Conservation (phyloP, 2,888 invertebrate species). For the Drosophila infuscata region DNA sequence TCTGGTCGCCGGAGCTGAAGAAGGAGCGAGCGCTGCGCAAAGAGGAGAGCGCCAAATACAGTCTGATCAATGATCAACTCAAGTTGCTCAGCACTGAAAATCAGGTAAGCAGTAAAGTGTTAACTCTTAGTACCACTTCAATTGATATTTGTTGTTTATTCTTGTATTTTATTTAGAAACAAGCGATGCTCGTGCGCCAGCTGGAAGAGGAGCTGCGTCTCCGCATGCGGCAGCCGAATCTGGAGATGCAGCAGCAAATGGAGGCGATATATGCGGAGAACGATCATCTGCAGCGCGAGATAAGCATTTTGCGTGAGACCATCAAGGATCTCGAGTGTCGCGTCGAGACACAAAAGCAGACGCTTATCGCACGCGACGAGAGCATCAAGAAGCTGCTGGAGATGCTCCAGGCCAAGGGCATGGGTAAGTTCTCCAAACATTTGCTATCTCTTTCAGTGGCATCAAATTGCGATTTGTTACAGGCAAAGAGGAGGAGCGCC, state of each 20-base stretch:
- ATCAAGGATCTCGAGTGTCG: conserved; percentile 98
- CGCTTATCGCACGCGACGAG: conserved; percentile 97
- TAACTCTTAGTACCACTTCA: background rate
- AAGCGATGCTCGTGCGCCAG: conserved; percentile 97
- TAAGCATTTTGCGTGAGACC: conserved; percentile 96
- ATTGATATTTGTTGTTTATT: rapidly evolving
- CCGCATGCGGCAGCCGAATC: conserved; percentile 94
- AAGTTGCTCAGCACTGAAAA: conserved; percentile 98
- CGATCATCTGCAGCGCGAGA: conserved; percentile 96
- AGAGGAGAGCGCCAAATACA: conserved; percentile 98
- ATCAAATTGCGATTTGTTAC: conserved; percentile 6
- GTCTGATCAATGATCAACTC: conserved; percentile 97
- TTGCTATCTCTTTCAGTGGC: conserved; percentile 8
- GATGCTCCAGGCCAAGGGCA: conserved; percentile 98
- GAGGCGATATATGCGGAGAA: conserved; percentile 96
- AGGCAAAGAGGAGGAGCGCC: conserved; percentile 98
- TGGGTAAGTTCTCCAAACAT: conserved; percentile 92
- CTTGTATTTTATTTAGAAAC: conserved; percentile 89
- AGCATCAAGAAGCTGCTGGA: conserved; percentile 99
- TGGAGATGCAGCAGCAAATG: conserved; percentile 96
- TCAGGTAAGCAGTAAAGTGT: conserved; percentile 89
- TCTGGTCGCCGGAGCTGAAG: conserved; percentile 99
- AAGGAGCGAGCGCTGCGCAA: conserved; percentile 98
- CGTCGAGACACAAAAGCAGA: conserved; percentile 99
- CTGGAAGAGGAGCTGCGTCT: conserved; percentile 96